phyloP scores from a whole-genome alignment of 1,140 invertebrate species.

The Marisa cornuarietis region DNA sequence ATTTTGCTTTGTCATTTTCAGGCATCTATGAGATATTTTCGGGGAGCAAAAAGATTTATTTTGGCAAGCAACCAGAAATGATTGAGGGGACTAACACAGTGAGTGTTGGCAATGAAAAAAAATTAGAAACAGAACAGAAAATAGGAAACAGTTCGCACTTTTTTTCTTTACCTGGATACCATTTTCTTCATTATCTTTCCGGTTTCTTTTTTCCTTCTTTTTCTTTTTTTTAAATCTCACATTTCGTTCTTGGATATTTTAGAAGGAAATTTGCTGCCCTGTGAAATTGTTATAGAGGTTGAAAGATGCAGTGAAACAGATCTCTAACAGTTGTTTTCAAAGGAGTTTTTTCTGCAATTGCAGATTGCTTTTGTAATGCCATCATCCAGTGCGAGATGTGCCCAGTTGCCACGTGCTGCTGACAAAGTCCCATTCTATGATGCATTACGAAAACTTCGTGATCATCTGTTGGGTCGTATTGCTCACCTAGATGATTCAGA shows the following conservation, averaged over 20 bases:
- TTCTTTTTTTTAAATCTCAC: background rate
- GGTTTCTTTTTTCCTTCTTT: background rate
- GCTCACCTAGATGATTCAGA: constrained; percentile 88
- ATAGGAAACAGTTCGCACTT: background rate
- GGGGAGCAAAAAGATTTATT: constrained; percentile 96
- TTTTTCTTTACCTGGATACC: background rate
- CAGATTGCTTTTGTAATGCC: constrained; percentile 99
- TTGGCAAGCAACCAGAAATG: constrained; percentile 92
- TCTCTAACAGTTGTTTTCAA: constrained; percentile 1
- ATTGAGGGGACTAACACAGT: constrained; percentile 94
- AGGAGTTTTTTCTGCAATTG: constrained; percentile 15
- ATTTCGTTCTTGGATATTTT: background rate
- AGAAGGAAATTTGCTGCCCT: background rate
- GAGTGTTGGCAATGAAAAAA: constrained; percentile 64
- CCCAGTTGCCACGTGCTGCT: constrained; percentile 91
- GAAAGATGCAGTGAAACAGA: background rate
- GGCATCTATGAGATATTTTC: constrained; percentile 95
- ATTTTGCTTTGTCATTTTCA: constrained; percentile 38
- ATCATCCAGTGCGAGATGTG: constrained; percentile 94
- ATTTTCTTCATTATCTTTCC: background rate
- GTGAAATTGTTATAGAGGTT: too few relatives aligned
- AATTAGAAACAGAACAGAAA: background rate
- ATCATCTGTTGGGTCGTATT: constrained; percentile 92
- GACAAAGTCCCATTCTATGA: constrained; percentile 98
- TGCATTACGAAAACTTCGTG: constrained; percentile 92